Percentiles rank a stretch among this genome's conserved stretches.
Evolutionary conservation across 2,888 invertebrate species (phyloP).

Genomic region (Gymnosoma rotundatum): DNA sequence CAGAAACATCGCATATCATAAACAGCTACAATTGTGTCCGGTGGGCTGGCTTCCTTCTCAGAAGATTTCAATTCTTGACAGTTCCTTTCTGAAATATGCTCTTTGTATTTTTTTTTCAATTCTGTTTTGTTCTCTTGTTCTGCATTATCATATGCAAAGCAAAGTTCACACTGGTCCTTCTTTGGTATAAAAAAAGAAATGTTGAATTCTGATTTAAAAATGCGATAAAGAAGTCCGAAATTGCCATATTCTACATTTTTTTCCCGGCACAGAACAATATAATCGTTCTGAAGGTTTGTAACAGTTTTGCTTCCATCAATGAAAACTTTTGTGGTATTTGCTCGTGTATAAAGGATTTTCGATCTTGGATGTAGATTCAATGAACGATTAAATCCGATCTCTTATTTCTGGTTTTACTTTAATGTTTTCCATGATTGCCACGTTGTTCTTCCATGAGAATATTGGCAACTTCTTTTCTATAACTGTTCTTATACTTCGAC

Average conservation of each 20-base stretch:
- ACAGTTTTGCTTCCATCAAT: too few relatives aligned
- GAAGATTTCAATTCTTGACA: conserved; percentile 18
- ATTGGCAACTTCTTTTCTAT: conserved; percentile 41
- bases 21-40: conserved; percentile 35
- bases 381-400: too few relatives aligned
- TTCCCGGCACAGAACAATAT: background rate
- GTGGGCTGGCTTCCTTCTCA: conserved; percentile 25
- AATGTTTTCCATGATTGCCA: conserved; percentile 18
- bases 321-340: too few relatives aligned
- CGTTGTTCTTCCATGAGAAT: conserved; percentile 44
- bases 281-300: too few relatives aligned
- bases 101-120: conserved; percentile 24
- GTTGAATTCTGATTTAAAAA: conserved; percentile 35
- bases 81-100: conserved; percentile 23
- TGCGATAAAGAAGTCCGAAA: conserved; percentile 24
- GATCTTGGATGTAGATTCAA: too few relatives aligned
- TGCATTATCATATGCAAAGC: conserved; percentile 36
- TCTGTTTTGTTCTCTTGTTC: conserved; percentile 21
- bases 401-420: too few relatives aligned
- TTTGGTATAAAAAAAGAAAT: conserved; percentile 39
- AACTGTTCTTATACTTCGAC: conserved; percentile 38
- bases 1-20: conserved; percentile 58
- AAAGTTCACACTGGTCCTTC: conserved; percentile 39
- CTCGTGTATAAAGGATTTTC: too few relatives aligned
- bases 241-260: conserved; percentile 32